Conservation (phyloP, 1,140 invertebrate species). For the Drosophila murphyi region DNA sequence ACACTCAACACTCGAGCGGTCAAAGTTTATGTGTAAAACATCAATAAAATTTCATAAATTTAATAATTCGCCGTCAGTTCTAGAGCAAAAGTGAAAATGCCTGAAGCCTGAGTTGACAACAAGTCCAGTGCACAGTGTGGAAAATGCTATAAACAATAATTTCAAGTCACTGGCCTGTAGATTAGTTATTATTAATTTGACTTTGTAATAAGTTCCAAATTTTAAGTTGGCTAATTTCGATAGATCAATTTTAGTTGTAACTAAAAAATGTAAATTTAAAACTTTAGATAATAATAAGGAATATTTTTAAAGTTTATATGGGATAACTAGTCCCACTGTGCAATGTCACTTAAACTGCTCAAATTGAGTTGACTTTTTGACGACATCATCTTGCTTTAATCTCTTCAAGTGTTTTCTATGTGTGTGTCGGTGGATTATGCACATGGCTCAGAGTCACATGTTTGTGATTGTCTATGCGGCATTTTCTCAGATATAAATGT, state of each 20-base stretch:
- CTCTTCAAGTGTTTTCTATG: constrained; percentile 51
- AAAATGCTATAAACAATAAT: neutral
- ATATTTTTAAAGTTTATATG: neutral
- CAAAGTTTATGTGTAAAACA: constrained; percentile 80
- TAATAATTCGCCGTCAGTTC: constrained; percentile 71
- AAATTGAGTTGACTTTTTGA: constrained; percentile 60
- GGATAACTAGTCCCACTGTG: constrained; percentile 44
- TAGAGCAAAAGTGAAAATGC: constrained; percentile 74
- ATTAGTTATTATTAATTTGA: too few relatives aligned
- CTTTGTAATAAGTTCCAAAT: neutral
- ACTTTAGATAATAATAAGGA: too few relatives aligned
- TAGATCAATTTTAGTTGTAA: neutral
- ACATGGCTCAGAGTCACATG: constrained; percentile 55
- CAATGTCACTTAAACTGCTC: constrained; percentile 67
- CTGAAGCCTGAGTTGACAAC: constrained; percentile 46
- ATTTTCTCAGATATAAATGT: constrained; percentile 49
- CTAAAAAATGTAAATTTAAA: too few relatives aligned
- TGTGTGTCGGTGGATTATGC: constrained; percentile 43
- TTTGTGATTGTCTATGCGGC: constrained; percentile 49
- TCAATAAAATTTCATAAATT: constrained; percentile 83
- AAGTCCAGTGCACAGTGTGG: constrained; percentile 54
- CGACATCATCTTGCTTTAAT: constrained; percentile 68
- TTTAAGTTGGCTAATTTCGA: neutral
- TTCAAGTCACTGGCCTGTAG: too few relatives aligned
- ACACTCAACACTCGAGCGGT: constrained; percentile 57